phyloP scores from a whole-genome alignment of 2,888 invertebrate genomes.

The Eupithecia insigniata region DNA sequence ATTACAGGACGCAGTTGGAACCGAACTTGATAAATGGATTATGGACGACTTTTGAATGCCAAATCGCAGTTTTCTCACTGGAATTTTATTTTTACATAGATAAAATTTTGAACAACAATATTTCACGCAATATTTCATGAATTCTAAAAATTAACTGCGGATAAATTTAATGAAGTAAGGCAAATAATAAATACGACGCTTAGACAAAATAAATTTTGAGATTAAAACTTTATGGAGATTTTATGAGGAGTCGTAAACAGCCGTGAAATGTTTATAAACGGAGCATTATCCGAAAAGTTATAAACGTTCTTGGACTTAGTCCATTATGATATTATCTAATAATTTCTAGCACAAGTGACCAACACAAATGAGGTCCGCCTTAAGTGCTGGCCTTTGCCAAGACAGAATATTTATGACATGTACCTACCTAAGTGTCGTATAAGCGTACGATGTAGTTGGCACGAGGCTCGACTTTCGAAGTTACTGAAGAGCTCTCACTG shows the following conservation, averaged over 20 bases:
- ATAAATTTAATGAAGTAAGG: not conserved
- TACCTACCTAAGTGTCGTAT: conserved; percentile 10
- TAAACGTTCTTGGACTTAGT: conserved; percentile 14
- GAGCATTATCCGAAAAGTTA: conserved; percentile 12
- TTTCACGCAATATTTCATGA: not conserved
- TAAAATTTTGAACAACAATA: not conserved
- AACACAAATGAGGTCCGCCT: conserved; percentile 31
- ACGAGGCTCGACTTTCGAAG: conserved; percentile 15
- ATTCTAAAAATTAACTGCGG: not conserved
- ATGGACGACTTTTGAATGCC: conserved; percentile 33
- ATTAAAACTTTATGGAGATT: not conserved
- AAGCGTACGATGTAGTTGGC: conserved; percentile 19
- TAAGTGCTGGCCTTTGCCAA: conserved; percentile 39
- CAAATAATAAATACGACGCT: not conserved
- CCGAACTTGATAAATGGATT: conserved; percentile 37
- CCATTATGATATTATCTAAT: conserved; percentile 32
- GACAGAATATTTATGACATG: conserved; percentile 34
- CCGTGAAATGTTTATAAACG: not conserved
- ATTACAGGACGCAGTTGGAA: conserved; percentile 27
- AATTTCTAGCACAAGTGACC: conserved; percentile 30
- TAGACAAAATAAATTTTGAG: not conserved
- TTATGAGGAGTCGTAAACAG: not conserved
- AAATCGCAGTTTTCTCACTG: conserved; percentile 17
- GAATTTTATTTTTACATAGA: conserved; percentile 7
- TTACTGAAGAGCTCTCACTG: conserved; percentile 15